Evolutionary conservation across 2,113 vertebrate species (phyloP).

Genomic region (Galbula dea): DNA sequence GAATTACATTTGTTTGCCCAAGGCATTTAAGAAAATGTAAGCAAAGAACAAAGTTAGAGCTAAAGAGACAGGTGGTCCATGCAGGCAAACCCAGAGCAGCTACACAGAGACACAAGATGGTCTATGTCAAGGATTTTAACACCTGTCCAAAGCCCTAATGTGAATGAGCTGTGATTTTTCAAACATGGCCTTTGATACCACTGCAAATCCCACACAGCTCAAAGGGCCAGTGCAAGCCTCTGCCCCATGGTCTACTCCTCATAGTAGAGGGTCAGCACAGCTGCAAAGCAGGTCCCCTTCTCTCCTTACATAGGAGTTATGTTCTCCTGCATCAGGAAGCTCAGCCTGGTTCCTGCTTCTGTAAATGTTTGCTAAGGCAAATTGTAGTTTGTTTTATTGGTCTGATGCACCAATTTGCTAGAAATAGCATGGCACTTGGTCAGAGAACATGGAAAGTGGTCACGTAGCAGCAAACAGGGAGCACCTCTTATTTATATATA

Average conservation of each 20-base stretch:
- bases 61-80: background rate
- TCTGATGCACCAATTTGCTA: background rate
- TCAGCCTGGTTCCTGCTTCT: background rate
- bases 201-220: background rate
- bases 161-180: background rate
- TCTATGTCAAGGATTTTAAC: background rate
- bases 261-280: fast-evolving
- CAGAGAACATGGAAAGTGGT: background rate
- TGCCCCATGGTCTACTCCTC: background rate
- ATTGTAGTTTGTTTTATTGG: background rate
- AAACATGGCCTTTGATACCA: background rate
- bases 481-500: background rate
- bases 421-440: background rate
- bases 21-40: constrained; percentile 5
- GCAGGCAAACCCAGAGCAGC: background rate
- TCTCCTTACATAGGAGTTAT: fast-evolving
- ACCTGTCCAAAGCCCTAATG: background rate
- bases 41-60: background rate
- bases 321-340: background rate
- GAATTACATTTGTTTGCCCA: background rate
- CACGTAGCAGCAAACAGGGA: background rate
- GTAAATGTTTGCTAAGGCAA: background rate
- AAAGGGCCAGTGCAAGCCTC: background rate
- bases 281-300: background rate
- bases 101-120: background rate